Conservation (phyloP, 2,113 vertebrate species). For the Eurystomus gularis region DNA sequence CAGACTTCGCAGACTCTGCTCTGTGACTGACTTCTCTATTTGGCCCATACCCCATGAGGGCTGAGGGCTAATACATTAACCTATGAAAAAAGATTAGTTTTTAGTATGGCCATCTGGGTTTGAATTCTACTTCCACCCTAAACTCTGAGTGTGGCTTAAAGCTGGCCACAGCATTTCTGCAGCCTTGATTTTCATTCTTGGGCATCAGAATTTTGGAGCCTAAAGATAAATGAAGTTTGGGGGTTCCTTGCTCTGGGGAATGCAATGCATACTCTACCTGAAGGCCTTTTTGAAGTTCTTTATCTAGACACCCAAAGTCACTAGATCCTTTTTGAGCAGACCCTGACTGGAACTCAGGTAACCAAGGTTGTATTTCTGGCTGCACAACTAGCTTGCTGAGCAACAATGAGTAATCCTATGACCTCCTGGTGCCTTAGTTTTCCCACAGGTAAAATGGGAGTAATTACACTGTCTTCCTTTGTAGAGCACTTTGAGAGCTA, state of each 20-base stretch:
- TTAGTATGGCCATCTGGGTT: not conserved
- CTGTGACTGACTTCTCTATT: not conserved
- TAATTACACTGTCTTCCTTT: constrained; percentile 8
- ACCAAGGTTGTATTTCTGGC: constrained; percentile 6
- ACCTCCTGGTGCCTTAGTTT: constrained; percentile 27
- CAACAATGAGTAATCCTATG: not conserved
- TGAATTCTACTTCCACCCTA: not conserved
- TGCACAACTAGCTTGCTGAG: not conserved
- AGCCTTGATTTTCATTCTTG: not conserved
- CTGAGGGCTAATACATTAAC: not conserved
- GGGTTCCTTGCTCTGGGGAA: not conserved
- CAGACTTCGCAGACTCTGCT: fast-evolving
- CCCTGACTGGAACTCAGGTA: not conserved
- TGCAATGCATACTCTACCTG: not conserved
- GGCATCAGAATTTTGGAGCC: not conserved
- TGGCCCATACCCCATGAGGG: not conserved
- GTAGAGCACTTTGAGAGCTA: not conserved
- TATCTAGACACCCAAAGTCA: not conserved
- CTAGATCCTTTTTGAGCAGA: not conserved
- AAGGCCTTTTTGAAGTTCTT: not conserved
- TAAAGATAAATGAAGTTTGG: not conserved
- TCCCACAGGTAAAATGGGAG: constrained; percentile 12
- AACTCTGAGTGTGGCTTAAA: not conserved
- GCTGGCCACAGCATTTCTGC: not conserved
- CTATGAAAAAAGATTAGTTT: not conserved